A percentile compares a stretch with the other conserved stretches of the same genome.
Evolutionary conservation across 2,888 invertebrate genomes (phyloP).

Genomic region (Phaonia tiefii): DNA sequence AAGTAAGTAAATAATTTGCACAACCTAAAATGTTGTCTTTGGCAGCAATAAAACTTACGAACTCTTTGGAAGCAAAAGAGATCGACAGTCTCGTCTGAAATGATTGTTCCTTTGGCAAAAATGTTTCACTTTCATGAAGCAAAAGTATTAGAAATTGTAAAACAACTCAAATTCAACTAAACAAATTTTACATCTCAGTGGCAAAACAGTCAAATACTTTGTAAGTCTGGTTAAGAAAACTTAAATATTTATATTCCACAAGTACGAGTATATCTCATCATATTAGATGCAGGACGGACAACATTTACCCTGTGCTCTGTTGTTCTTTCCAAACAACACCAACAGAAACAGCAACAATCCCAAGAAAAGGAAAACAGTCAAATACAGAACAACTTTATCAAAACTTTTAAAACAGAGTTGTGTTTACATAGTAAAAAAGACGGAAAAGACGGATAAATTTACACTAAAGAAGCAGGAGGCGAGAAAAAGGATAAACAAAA

Average conservation of each 20-base stretch:
- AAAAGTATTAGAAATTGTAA: not conserved
- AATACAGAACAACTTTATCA: slow-evolving; percentile 47
- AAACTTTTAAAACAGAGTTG: slow-evolving; percentile 43
- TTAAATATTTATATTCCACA: slow-evolving; percentile 60
- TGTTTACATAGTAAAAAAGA: slow-evolving; percentile 1
- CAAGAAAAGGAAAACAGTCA: not conserved
- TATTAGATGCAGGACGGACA: too few relatives aligned
- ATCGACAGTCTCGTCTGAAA: not conserved
- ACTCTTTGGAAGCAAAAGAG: not conserved
- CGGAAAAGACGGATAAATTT: too few relatives aligned
- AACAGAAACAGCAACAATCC: slow-evolving; percentile 3
- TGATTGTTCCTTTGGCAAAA: slow-evolving; percentile 44
- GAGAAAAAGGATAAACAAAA: slow-evolving; percentile 39
- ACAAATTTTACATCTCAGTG: slow-evolving; percentile 1
- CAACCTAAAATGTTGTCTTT: slow-evolving; percentile 2
- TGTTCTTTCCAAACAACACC: slow-evolving; percentile 23
- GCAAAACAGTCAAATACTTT: slow-evolving; percentile 31
- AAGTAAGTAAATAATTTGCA: slow-evolving; percentile 20
- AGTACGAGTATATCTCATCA: too few relatives aligned
- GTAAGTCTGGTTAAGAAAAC: slow-evolving; percentile 60
- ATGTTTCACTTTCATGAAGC: slow-evolving; percentile 46
- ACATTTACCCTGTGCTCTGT: too few relatives aligned
- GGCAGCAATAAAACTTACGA: slow-evolving; percentile 7
- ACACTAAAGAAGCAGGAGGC: not conserved
- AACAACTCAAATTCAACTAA: too few relatives aligned